A percentile compares a stretch with the other conserved stretches of the same genome.
phyloP scores from a whole-genome alignment of 2,888 invertebrate genomes.

The Meganola albula region DNA sequence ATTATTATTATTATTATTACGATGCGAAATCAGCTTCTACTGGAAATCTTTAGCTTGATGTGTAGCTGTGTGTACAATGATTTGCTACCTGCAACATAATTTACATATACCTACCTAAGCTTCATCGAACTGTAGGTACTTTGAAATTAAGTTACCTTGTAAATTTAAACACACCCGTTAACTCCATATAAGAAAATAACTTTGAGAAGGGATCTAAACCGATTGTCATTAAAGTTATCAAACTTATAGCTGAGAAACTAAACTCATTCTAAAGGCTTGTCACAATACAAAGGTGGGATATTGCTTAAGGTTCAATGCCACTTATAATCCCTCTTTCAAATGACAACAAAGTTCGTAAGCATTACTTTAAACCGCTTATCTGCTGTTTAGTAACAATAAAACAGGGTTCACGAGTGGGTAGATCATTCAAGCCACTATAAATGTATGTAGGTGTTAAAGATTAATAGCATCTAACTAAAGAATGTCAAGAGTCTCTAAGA shows the following conservation, averaged over 20 bases:
- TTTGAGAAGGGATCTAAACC: too few species aligned
- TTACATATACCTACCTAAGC: too few species aligned
- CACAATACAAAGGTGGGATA: constrained; percentile 16
- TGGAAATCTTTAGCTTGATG: too few species aligned
- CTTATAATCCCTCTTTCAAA: constrained; percentile 17
- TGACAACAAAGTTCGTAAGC: constrained; percentile 2
- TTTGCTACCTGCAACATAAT: too few species aligned
- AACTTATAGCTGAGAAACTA: constrained; percentile 25
- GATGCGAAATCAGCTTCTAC: too few species aligned
- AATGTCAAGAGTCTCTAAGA: constrained; percentile 50
- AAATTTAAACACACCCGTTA: too few species aligned
- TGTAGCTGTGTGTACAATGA: too few species aligned
- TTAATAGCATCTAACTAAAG: constrained; percentile 43
- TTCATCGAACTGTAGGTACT: too few species aligned
- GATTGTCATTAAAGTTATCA: constrained; percentile 15
- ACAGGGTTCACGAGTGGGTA: not conserved
- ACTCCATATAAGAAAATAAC: too few species aligned
- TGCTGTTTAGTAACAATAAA: not conserved
- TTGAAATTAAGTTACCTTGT: too few species aligned
- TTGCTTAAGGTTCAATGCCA: constrained; percentile 22
- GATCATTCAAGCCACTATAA: constrained; percentile 6
- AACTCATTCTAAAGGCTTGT: constrained; percentile 21
- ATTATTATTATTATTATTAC: too few species aligned
- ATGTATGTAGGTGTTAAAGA: constrained; percentile 26
- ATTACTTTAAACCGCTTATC: too few species aligned